Evolutionary conservation across 2,888 invertebrate genomes (phyloP).

Genomic region (Synergus gifuensis): DNA sequence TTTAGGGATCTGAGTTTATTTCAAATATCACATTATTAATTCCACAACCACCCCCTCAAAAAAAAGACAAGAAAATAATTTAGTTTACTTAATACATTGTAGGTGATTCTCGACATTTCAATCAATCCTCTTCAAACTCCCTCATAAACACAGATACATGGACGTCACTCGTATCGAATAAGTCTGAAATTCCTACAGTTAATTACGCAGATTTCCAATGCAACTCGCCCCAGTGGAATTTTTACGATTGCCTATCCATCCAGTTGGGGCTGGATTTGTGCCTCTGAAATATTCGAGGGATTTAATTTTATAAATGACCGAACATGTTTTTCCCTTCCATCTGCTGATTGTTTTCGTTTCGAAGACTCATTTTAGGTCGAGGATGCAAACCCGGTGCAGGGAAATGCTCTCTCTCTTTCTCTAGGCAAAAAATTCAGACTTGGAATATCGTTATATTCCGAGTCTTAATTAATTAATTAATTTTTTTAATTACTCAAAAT

Average conservation of each 20-base stretch:
- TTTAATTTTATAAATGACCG: conserved; percentile 68
- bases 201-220: conserved; percentile 76
- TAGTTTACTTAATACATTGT: background rate
- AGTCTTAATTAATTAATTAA: too few relatives aligned
- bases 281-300: conserved; percentile 67
- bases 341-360: background rate
- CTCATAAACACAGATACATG: conserved; percentile 47
- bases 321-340: conserved; percentile 53
- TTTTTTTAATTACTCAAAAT: too few relatives aligned
- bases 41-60: too few relatives aligned
- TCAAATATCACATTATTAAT: background rate
- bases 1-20: background rate
- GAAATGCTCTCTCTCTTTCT: background rate
- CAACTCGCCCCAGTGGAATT: conserved; percentile 72
- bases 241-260: conserved; percentile 66
- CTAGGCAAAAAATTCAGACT: background rate
- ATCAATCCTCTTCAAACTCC: conserved; percentile 59
- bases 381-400: background rate
- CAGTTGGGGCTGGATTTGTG: conserved; percentile 51
- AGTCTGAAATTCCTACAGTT: conserved; percentile 74
- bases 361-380: conserved; percentile 12
- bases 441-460: too few relatives aligned
- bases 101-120: conserved; percentile 55
- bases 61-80: too few relatives aligned
- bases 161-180: conserved; percentile 53